These are phyloP conservation scores for Emys orbicularis DNA, from an alignment of 2,797 vertebrate species.

Conservation along the genomic window DNA sequence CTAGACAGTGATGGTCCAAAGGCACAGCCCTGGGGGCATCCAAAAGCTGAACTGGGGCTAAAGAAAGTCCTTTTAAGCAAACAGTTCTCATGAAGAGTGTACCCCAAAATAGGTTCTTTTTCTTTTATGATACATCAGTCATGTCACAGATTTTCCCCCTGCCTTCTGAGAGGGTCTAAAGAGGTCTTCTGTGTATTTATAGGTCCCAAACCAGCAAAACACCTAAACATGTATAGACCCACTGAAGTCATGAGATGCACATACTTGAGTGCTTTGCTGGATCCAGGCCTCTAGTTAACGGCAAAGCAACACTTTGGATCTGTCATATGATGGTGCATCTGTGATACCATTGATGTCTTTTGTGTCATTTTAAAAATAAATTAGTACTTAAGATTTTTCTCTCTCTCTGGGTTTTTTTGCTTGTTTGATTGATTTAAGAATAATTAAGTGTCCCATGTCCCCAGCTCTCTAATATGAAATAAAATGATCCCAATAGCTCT, in stretches of 20 bases:
- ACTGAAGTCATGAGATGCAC: accelerated
- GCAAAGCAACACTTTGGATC: background rate
- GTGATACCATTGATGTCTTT: background rate
- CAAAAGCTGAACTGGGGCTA: constrained; percentile 15
- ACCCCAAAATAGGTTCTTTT: background rate
- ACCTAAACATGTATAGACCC: background rate
- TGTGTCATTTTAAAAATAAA: background rate
- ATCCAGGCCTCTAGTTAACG: background rate
- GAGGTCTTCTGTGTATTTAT: background rate
- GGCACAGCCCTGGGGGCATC: background rate
- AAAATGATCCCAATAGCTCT: background rate
- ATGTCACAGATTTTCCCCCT: background rate
- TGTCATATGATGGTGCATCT: background rate
- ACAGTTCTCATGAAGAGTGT: background rate
- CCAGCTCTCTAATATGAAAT: background rate
- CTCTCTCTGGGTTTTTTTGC: background rate
- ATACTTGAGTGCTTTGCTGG: background rate
- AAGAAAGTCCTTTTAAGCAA: background rate
- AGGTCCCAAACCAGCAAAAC: background rate
- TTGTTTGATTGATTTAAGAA: background rate
- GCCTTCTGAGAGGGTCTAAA: too few relatives aligned
- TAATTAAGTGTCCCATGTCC: background rate
- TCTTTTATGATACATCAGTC: background rate
- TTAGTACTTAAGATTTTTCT: background rate
- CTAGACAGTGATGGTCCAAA: background rate